Evolutionary conservation across 2,888 invertebrate species (phyloP).

Genomic region (Embidobia sp.): DNA sequence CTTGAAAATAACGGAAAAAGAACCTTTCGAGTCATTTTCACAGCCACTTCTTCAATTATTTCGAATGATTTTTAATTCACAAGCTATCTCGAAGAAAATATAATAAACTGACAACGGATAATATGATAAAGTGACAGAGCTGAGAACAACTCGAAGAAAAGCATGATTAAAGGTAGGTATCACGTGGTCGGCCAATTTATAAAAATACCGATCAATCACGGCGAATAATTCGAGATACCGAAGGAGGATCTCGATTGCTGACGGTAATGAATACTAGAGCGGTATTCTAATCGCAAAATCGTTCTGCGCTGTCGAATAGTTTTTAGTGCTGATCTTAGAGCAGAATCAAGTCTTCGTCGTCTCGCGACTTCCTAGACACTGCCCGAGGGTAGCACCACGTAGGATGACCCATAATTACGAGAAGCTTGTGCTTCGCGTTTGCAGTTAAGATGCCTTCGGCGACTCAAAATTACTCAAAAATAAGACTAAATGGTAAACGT

Average conservation of each 20-base stretch:
- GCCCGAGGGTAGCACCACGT: slow-evolving; percentile 69
- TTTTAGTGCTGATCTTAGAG: slow-evolving; percentile 32
- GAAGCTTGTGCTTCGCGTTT: slow-evolving; percentile 69
- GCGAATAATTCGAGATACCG: slow-evolving; percentile 57
- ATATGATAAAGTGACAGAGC: no score
- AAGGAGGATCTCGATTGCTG: slow-evolving; percentile 50
- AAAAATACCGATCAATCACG: slow-evolving; percentile 52
- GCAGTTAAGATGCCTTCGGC: slow-evolving; percentile 74
- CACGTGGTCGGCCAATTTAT: no score
- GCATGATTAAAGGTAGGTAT: no score
- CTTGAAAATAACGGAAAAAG: no score
- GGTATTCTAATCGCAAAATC: slow-evolving; percentile 56
- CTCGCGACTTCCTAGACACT: slow-evolving; percentile 73
- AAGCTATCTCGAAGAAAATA: no score
- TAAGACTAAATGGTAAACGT: slow-evolving; percentile 78
- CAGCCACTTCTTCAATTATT: no score
- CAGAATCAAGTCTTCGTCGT: slow-evolving; percentile 57
- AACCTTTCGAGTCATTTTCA: no score
- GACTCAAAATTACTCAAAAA: slow-evolving; percentile 79
- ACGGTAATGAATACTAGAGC: slow-evolving; percentile 58
- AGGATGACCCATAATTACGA: slow-evolving; percentile 73
- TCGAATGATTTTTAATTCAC: no score
- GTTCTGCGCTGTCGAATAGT: slow-evolving; percentile 45
- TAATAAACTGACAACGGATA: no score
- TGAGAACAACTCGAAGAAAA: no score